Conservation (phyloP, 2,113 vertebrate species). For the Nycticebus coucang region DNA sequence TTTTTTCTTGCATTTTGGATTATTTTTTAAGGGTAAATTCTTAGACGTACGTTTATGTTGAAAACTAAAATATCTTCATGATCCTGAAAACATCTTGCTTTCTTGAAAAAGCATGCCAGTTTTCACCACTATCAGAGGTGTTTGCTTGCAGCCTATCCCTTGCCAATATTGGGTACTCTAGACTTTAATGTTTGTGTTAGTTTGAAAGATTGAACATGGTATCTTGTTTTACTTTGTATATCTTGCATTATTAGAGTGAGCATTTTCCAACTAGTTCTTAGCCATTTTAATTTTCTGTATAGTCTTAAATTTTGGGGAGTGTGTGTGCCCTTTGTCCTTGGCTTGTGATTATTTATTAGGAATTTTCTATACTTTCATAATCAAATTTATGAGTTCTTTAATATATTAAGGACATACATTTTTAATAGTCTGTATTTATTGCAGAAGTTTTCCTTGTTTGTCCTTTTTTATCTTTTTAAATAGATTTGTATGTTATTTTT, state of each 20-base stretch:
- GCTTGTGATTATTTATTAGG: not conserved
- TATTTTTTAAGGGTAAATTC: conserved; percentile 15
- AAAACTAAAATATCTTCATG: conserved; percentile 22
- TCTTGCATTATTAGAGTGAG: not conserved
- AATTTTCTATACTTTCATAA: conserved; percentile 9
- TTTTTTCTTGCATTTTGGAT: conserved; percentile 33
- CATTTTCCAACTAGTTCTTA: conserved; percentile 4
- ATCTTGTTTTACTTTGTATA: conserved; percentile 17
- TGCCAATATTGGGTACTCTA: not conserved
- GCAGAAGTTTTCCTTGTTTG: not conserved
- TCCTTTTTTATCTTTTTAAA: not conserved
- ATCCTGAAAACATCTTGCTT: conserved; percentile 3
- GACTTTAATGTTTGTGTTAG: not conserved
- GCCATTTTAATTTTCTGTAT: conserved; percentile 17
- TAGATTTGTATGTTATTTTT: conserved; percentile 27
- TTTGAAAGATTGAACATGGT: not conserved
- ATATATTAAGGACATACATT: not conserved
- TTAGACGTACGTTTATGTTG: conserved; percentile 39
- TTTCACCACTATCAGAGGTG: not conserved
- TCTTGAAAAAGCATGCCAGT: not conserved
- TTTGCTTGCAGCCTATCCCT: not conserved
- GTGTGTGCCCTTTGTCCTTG: not conserved
- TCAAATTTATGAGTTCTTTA: not conserved
- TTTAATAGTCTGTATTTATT: not conserved
- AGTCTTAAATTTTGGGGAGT: not conserved